Evolutionary conservation across 30 jellyfish, hydroid and myxozoan genomes (phyloP).

Genomic region (Rhopilema esculentum): DNA sequence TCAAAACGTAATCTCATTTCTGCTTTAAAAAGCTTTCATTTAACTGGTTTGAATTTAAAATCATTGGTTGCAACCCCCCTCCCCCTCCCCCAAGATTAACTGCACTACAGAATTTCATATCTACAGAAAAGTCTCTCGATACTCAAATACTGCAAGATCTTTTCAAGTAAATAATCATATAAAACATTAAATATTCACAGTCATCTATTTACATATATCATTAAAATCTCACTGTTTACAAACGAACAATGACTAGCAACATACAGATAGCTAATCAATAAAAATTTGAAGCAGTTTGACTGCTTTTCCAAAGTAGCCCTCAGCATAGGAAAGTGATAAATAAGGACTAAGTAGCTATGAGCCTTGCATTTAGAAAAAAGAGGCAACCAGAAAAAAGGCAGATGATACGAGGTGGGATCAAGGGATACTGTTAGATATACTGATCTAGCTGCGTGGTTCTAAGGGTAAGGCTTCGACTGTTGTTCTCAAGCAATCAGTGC

Average conservation of each 20-base stretch:
- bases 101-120: not conserved
- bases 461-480: too few relatives aligned
- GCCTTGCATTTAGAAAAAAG: not conserved
- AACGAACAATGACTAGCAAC: slow-evolving; percentile 11
- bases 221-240: slow-evolving; percentile 44
- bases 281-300: slow-evolving; percentile 30
- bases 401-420: not conserved
- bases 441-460: too few relatives aligned
- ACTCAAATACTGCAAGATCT: not conserved
- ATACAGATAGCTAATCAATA: slow-evolving; percentile 8
- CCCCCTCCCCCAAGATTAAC: too few relatives aligned
- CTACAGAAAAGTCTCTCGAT: not conserved
- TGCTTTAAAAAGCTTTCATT: too few relatives aligned
- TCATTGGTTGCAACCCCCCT: too few relatives aligned
- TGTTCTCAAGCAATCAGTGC: too few relatives aligned
- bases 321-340: not conserved
- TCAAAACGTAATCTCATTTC: too few relatives aligned
- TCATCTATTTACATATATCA: slow-evolving; percentile 29
- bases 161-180: slow-evolving; percentile 18
- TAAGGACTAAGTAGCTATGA: not conserved
- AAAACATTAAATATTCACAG: slow-evolving; percentile 24
- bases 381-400: not conserved
- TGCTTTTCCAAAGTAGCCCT: not conserved
- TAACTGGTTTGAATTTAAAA: too few relatives aligned
- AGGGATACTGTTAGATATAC: too few relatives aligned